Conservation (phyloP, 1,140 invertebrate genomes). For the Zaprionus lachaisei region DNA sequence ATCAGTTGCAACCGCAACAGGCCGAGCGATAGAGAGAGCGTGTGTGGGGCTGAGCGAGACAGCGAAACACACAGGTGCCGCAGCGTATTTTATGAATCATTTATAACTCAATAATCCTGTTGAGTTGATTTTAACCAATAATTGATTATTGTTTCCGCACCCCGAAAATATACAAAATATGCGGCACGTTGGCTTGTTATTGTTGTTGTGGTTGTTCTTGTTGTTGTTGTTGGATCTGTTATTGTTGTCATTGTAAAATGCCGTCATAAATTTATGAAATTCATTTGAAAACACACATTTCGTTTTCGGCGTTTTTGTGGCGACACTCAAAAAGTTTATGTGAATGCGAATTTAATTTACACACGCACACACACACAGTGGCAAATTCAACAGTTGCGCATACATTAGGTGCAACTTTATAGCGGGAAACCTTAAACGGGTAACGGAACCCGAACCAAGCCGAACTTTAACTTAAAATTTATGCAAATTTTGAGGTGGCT, state of each 20-base stretch:
- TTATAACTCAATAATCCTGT: constrained; percentile 81
- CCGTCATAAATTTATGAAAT: constrained; percentile 62
- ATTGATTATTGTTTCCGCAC: constrained; percentile 76
- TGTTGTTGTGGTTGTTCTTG: constrained; percentile 18
- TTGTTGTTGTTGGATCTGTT: constrained; percentile 11
- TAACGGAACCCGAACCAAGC: constrained; percentile 17
- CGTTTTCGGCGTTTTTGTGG: constrained; percentile 47
- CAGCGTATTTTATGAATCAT: constrained; percentile 81
- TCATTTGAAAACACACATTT: constrained; percentile 55
- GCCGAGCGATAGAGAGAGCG: constrained; percentile 10
- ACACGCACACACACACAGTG: background rate
- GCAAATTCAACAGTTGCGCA: constrained; percentile 1
- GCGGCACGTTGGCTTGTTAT: background rate
- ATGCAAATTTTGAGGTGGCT: constrained; percentile 67
- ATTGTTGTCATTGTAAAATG: constrained; percentile 46
- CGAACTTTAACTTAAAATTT: constrained; percentile 63
- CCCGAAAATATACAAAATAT: constrained; percentile 1
- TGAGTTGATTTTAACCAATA: constrained; percentile 82
- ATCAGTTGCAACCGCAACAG: constrained; percentile 74
- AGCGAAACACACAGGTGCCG: constrained; percentile 57
- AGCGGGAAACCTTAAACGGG: background rate
- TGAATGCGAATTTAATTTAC: constrained; percentile 2
- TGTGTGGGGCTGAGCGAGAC: background rate
- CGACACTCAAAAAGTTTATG: constrained; percentile 39
- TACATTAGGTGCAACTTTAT: constrained; percentile 21